A percentile compares a stretch with the other conserved stretches of the same genome.
phyloP scores from a whole-genome alignment of 2,113 vertebrate genomes.

The Ceratotherium simum region DNA sequence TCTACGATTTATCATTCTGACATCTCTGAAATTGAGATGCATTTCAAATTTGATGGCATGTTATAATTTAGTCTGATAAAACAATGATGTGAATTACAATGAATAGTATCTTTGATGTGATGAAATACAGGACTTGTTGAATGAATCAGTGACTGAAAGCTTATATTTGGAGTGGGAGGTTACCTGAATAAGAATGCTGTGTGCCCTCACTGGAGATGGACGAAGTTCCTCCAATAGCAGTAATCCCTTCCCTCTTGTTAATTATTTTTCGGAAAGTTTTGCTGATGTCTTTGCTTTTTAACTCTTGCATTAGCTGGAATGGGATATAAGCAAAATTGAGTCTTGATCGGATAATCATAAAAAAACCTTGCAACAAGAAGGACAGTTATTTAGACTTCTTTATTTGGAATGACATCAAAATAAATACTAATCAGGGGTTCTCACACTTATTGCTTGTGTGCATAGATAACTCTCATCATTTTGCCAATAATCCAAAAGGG shows the following conservation, averaged over 20 bases:
- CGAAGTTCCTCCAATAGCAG: slow-evolving; percentile 95
- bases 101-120: not conserved
- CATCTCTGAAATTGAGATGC: not conserved
- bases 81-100: not conserved
- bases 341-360: slow-evolving; percentile 11
- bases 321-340: not conserved
- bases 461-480: slow-evolving; percentile 19
- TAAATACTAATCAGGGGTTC: not conserved
- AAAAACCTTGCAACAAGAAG: not conserved
- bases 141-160: not conserved
- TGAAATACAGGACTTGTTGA: not conserved
- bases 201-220: slow-evolving; percentile 96
- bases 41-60: slow-evolving; percentile 45
- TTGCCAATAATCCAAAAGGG: slow-evolving; percentile 13
- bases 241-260: slow-evolving; percentile 94
- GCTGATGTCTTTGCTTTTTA: slow-evolving; percentile 96
- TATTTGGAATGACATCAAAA: slow-evolving; percentile 15
- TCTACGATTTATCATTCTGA: not conserved
- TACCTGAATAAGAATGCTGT: slow-evolving; percentile 98
- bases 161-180: not conserved
- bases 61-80: slow-evolving; percentile 34
- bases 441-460: not conserved
- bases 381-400: not conserved
- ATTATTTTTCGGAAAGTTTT: slow-evolving; percentile 95
- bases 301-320: slow-evolving; percentile 94